These are phyloP conservation scores for Ariopsis seemanni DNA, from an alignment of 2,113 vertebrate genomes.

Conservation along the genomic window DNA sequence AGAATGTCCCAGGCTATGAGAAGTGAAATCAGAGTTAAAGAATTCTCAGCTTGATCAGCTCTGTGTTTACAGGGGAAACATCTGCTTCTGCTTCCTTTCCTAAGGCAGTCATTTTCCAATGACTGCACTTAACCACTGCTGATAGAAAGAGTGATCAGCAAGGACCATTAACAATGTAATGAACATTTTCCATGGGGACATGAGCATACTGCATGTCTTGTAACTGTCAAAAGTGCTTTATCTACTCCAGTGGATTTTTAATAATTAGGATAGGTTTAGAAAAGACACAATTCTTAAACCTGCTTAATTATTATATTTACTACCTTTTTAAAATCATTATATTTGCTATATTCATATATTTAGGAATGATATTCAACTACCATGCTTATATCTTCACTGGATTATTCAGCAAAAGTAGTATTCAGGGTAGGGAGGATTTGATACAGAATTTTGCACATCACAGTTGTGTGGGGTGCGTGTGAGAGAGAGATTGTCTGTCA, in stretches of 20 bases:
- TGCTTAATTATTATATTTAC: background rate
- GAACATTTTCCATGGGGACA: background rate
- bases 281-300: background rate
- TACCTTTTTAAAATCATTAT: background rate
- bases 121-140: background rate
- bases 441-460: background rate
- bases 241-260: background rate
- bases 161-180: background rate
- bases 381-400: background rate
- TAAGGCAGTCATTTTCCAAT: background rate
- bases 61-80: slow-evolving; percentile 33
- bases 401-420: background rate
- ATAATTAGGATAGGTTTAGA: background rate
- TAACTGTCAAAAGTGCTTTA: background rate
- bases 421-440: background rate
- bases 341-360: background rate
- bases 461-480: background rate
- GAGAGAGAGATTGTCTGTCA: background rate
- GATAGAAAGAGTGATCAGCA: background rate
- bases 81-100: slow-evolving; percentile 27
- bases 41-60: slow-evolving; percentile 10
- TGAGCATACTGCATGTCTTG: background rate
- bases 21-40: slow-evolving; percentile 2
- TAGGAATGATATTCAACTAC: background rate
- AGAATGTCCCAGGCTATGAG: background rate